A percentile compares a stretch with the other conserved stretches of the same genome.
phyloP scores from a whole-genome alignment of 2,888 invertebrate genomes.

The Plebejus argus region DNA sequence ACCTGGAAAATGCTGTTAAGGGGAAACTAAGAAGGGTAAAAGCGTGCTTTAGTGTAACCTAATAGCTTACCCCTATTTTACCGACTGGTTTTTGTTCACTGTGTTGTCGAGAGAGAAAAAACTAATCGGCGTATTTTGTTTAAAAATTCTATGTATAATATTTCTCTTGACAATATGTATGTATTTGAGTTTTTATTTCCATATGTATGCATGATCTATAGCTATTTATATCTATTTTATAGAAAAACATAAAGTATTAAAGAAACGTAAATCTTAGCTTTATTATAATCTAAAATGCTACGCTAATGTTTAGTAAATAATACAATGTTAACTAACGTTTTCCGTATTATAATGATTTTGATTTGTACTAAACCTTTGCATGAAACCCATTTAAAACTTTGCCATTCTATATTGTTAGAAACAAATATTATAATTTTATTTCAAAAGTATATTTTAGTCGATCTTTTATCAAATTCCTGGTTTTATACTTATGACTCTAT shows the following conservation, averaged over 20 bases:
- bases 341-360: slow-evolving; percentile 34
- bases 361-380: slow-evolving; percentile 40
- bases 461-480: neutral
- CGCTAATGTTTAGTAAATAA: slow-evolving; percentile 12
- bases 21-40: slow-evolving; percentile 78
- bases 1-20: slow-evolving; percentile 77
- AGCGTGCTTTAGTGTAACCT: slow-evolving; percentile 69
- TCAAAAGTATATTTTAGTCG: neutral
- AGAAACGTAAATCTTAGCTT: slow-evolving; percentile 33
- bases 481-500: neutral
- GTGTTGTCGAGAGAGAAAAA: slow-evolving; percentile 40
- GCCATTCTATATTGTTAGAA: neutral
- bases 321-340: slow-evolving; percentile 34
- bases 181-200: neutral
- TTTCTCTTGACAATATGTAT: slow-evolving; percentile 40
- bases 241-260: slow-evolving; percentile 32
- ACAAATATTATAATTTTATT: neutral
- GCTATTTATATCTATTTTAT: slow-evolving; percentile 28
- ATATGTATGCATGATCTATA: slow-evolving; percentile 37
- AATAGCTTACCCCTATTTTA: slow-evolving; percentile 74
- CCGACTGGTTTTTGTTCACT: slow-evolving; percentile 52
- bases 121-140: slow-evolving; percentile 2
- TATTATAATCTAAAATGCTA: slow-evolving; percentile 26
- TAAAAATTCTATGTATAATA: neutral
- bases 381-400: slow-evolving; percentile 16